phyloP scores from a whole-genome alignment of 2,113 vertebrate species.

The Narcine bancroftii region DNA sequence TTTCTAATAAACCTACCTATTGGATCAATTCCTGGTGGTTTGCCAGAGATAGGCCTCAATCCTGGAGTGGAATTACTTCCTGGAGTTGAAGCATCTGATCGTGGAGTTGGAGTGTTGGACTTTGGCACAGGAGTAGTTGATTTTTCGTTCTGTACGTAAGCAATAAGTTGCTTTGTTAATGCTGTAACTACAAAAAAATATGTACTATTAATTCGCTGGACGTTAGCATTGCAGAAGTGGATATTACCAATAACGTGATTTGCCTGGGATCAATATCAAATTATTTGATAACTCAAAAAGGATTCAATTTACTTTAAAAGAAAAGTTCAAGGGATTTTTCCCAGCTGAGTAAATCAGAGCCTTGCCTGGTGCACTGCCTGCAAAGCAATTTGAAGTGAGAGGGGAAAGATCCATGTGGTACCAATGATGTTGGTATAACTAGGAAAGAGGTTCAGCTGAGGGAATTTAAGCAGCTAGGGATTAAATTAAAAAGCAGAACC shows the following conservation, averaged over 20 bases:
- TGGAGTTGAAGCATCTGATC: slow-evolving; percentile 69
- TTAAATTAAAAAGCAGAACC: too few relatives aligned
- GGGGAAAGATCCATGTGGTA: too few relatives aligned
- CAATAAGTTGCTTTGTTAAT: slow-evolving; percentile 28
- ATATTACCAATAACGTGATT: background rate
- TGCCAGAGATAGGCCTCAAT: slow-evolving; percentile 66
- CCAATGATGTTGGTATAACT: too few relatives aligned
- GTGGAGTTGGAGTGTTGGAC: slow-evolving; percentile 72
- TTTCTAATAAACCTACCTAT: slow-evolving; percentile 55
- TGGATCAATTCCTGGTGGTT: slow-evolving; percentile 68
- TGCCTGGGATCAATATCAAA: background rate
- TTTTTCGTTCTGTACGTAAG: slow-evolving; percentile 67
- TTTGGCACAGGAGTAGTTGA: slow-evolving; percentile 76
- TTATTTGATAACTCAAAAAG: background rate
- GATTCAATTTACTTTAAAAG: background rate
- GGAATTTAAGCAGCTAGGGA: too few relatives aligned
- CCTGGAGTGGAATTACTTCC: slow-evolving; percentile 70
- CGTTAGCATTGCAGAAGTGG: background rate
- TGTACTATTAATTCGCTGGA: background rate
- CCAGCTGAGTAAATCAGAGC: too few relatives aligned
- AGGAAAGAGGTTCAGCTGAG: too few relatives aligned
- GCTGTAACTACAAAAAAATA: background rate
- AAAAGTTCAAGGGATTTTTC: background rate
- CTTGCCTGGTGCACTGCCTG: too few relatives aligned
- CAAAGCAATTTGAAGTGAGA: too few relatives aligned